Evolutionary conservation across 2,113 vertebrate species (phyloP), one percentile per base, ranked within the genome.

Genomic region (Phyllostomus hastatus): DNA sequence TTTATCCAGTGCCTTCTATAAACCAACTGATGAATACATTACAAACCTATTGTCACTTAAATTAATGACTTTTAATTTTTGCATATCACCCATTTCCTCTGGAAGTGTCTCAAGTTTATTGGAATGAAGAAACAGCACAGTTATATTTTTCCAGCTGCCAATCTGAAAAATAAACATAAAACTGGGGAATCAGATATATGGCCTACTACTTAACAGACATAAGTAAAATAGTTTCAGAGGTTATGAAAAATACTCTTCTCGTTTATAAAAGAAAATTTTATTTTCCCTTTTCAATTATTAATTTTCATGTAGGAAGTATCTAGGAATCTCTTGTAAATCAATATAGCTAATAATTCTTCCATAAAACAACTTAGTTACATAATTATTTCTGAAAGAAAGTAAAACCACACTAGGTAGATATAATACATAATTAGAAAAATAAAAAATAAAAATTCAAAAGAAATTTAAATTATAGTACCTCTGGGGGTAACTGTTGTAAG

Each of bases 1-100:
- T 97, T 96, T 66, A 97, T 81, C 90, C 16, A 96, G 84, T 54
- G 67, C 88, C 20, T 59, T 87, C 64, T 84, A 95, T 83, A 97
- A 86, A 95, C 76, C 10, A 98, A 97, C 81, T 70, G 91, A 97
- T 35, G 4, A 28, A 96, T 28, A 72, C 9, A 92, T 33, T 93
- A 99, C 99, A 98, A 98, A 99, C 99, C 99, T 99, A 98, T 99
- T 99, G 97, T 99, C 99, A 97, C 99, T 99, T 94, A 99, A 99
- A 97, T 99, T 99, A 97, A 99, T 99, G 97, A 99, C 99, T 98
- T 99, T 99, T 91, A 99, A 98, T 98, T 98, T 99, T 93, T 99
- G 99, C 99, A 99, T 99, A 98, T 99, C 99, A 14, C 99, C 99
- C 99, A 99, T 99, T 98, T 99, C 99, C 97, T 99, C 99, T 24